Conservation (phyloP, 2,113 vertebrate genomes). For the Junco hyemalis region DNA sequence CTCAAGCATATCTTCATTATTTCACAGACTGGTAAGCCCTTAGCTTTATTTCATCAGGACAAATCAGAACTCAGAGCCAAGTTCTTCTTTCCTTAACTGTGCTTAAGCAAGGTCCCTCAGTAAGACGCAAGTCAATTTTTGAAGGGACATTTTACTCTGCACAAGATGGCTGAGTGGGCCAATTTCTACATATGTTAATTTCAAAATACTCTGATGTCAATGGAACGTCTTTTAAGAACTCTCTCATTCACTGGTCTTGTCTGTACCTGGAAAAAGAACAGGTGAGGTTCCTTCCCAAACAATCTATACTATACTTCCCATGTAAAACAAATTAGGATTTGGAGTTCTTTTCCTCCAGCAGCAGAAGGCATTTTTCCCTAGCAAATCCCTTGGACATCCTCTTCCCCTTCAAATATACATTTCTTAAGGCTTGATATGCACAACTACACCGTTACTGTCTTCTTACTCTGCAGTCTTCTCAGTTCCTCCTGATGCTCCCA, state of each 20-base stretch:
- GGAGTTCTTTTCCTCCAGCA: background rate
- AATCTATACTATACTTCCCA: background rate
- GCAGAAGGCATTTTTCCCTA: background rate
- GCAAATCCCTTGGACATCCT: background rate
- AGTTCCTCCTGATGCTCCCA: background rate
- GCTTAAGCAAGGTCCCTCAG: background rate
- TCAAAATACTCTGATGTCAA: background rate
- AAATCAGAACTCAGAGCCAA: background rate
- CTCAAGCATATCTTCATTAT: background rate
- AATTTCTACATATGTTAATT: background rate
- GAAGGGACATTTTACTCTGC: background rate
- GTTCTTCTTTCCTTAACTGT: background rate
- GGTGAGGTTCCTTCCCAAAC: background rate
- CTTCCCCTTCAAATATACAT: background rate
- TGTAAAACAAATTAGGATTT: background rate
- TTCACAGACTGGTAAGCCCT: background rate
- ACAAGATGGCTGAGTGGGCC: background rate
- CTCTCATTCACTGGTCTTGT: background rate
- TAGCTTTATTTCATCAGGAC: background rate
- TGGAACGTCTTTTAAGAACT: background rate
- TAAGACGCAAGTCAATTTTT: background rate
- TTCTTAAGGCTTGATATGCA: background rate
- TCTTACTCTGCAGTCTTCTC: background rate
- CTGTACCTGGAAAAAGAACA: background rate
- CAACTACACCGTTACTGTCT: fast-evolving